Base-by-base conservation (phyloP, 1,140 invertebrate species). In the Tetragnatha versicolor region DNA sequence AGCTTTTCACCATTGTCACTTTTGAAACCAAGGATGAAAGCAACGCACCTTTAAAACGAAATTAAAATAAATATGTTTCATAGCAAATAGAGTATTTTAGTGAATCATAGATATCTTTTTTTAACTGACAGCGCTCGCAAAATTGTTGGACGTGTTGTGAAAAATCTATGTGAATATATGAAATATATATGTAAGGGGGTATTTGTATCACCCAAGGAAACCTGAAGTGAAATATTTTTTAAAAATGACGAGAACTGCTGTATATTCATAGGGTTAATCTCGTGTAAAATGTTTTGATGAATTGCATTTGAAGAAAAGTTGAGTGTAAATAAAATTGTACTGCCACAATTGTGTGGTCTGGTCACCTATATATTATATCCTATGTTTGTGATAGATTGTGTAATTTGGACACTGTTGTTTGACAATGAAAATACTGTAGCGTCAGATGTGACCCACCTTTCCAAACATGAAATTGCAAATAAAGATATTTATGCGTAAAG, bases 401-500 rank as follows among this genome's bases (percentile, higher is more conserved):
- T 69, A 51, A 49, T 51, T 39, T 37, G 45, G n/a, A 69, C 31
- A 69, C 31, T 31, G 31, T 31, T 60, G 53, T 72, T 72, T 45
- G 35, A 45, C 49, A 60, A 42, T 72, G 53, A 60, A 72, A 72
- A 72, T 53, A 45, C 37, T 70, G 66, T 72, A 72, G 69, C 27
- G 17, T 58, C 49, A n/a, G 10, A 53, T 70, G 22, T 17, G 37
- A 37, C 69, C 51, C 69, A 72, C 69, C 51, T 60, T 9, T 31
- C 29, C 49, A 35, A 69, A 49, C 14, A 27, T 69, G 29, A 58
- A n/a, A 53, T 58, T 72, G 69, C 69, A 60, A 72, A 72, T 72
- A 72, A 72, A 72, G 25, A 72, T 72, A 72, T 72, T 72, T 72
- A 72, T 72, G 37, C 47, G 51, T 72, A 72, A 53, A 72, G 45